Evolutionary conservation across 2,113 vertebrate genomes (phyloP).

Genomic region (Excalfactoria chinensis): DNA sequence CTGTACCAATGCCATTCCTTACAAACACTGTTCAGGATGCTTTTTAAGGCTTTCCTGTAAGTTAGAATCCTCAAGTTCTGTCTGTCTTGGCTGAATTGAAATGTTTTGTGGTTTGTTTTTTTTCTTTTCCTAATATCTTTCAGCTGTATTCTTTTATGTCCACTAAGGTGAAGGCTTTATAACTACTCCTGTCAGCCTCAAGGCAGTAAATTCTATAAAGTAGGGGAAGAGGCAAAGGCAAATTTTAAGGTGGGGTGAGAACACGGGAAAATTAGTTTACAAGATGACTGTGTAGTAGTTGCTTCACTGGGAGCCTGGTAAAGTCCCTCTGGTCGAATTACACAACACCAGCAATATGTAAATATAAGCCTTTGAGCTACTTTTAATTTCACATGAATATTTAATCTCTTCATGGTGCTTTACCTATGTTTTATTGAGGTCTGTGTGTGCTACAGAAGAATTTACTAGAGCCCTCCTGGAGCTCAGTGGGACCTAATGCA

Average conservation of each 20-base stretch:
- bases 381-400: conserved; percentile 6
- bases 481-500: not conserved
- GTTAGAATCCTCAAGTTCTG: not conserved
- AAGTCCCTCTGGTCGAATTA: conserved; percentile 19
- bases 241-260: not conserved
- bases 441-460: not conserved
- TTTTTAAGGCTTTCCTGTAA: not conserved
- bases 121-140: not conserved
- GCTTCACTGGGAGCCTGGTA: not conserved
- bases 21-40: not conserved
- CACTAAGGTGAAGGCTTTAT: not conserved
- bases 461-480: not conserved
- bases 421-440: not conserved
- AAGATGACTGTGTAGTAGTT: not conserved
- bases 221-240: not conserved
- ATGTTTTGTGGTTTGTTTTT: not conserved
- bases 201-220: not conserved
- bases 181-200: not conserved
- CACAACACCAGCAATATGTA: not conserved
- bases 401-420: not conserved
- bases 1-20: not conserved
- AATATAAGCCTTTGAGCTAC: not conserved
- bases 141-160: not conserved
- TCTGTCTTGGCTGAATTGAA: not conserved
- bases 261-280: not conserved